Conservation (phyloP, 2,888 invertebrate species). For the Caenorhabditis japonica region DNA sequence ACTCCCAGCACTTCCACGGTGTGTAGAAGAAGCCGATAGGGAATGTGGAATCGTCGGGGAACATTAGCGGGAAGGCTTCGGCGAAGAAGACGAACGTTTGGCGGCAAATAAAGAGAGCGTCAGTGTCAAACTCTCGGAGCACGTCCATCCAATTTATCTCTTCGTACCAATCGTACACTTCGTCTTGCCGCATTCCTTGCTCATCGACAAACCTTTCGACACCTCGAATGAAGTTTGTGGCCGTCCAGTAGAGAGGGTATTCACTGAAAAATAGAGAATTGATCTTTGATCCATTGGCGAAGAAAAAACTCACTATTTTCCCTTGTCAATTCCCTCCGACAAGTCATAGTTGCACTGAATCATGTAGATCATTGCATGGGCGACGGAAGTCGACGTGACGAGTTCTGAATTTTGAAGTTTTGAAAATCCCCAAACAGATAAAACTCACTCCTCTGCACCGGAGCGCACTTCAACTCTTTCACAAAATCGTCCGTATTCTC, state of each 20-base stretch:
- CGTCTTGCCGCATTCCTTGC: not conserved
- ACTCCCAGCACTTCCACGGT: conserved; percentile 85
- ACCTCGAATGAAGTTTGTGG: conserved; percentile 6
- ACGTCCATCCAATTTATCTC: conserved; percentile 91
- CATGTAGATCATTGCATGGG: conserved; percentile 21
- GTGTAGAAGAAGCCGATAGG: conserved; percentile 91
- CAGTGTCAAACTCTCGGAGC: conserved; percentile 87
- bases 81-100: conserved; percentile 85
- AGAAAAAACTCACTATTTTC: conserved; percentile 6
- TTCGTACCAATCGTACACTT: conserved; percentile 16
- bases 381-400: conserved; percentile 17
- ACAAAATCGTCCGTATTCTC: conserved; percentile 12
- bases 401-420: conserved; percentile 16
- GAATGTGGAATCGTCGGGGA: conserved; percentile 64
- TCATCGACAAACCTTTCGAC: conserved; percentile 3
- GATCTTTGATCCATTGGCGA: too few species aligned
- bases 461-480: conserved; percentile 19
- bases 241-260: not conserved
- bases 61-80: conserved; percentile 86
- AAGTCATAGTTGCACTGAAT: conserved; percentile 25
- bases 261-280: conserved; percentile 4
- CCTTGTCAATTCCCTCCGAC: not conserved
- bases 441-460: conserved; percentile 28
- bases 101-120: not conserved
- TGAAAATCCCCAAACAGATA: not conserved